phyloP scores from a whole-genome alignment of 2,888 invertebrate genomes.

The Cancer borealis region DNA sequence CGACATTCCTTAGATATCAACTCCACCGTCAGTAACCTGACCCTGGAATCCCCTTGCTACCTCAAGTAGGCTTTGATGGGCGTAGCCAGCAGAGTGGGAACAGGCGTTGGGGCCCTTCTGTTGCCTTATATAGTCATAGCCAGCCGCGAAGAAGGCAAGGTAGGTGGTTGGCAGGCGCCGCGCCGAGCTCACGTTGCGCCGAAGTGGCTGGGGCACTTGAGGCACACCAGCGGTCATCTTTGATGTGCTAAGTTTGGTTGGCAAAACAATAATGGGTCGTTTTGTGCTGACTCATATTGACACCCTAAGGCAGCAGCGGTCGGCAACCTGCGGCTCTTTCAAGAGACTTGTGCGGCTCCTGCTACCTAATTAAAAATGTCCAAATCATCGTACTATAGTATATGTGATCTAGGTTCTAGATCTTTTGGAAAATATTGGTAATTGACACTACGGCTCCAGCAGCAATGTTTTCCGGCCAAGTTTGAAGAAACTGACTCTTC shows the following conservation, averaged over 20 bases:
- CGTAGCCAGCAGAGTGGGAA: conserved; percentile 17
- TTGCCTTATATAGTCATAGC: conserved; percentile 6
- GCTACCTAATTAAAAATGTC: no score
- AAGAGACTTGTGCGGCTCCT: no score
- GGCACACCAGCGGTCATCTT: not conserved
- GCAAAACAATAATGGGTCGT: not conserved
- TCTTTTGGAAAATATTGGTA: no score
- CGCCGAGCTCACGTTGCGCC: not conserved
- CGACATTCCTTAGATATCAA: not conserved
- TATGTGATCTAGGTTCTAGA: no score
- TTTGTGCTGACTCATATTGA: not conserved
- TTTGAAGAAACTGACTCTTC: no score
- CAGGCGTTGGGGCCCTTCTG: conserved; percentile 14
- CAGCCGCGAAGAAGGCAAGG: not conserved
- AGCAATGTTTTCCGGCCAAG: no score
- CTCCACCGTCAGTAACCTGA: not conserved
- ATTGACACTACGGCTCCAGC: no score
- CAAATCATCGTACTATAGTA: no score
- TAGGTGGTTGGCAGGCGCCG: not conserved
- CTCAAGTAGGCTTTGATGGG: not conserved
- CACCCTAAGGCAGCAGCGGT: not conserved
- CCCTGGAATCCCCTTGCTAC: not conserved
- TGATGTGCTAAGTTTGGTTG: not conserved
- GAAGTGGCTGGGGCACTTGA: conserved; percentile 15
- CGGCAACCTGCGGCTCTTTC: no score